Base-by-base conservation (phyloP, 2,888 invertebrate genomes). In the Cheilosia scutellata region DNA sequence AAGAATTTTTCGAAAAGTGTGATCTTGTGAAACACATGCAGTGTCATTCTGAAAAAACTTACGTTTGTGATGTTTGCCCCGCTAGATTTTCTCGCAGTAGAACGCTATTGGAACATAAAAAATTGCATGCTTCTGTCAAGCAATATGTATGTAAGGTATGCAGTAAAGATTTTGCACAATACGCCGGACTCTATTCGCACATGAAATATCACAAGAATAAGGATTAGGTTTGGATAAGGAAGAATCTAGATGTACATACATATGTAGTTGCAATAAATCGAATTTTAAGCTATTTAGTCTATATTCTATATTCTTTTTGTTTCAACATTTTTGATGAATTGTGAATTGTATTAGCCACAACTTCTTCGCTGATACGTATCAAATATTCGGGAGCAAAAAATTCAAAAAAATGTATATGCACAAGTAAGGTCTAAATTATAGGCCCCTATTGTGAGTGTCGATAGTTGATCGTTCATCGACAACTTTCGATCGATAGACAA, bases 171-270 rank as follows among this genome's bases (percentile, higher is more conserved):
- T 91, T 91, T 62, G 90, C 92, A 4, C 91, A 91, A 51, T 91
- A 91, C 16, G 90, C 91, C 0, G 91, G 91, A 0, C 87, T 91
- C 33, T 91, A 92, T 63, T 91, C 91, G 66, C 91, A 91, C 16
- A 84, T 84, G 84, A 49, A 75, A 25, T 60, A 76, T 53, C 84
- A 84, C 29, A 84, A 80, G 71, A 75, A 49, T 37, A 70, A 47
- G 16, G n/a, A 51, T 27, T 51, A 51, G 27, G 4, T 5, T 27
- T 5, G 20, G 4, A 20, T 13, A 9, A 29, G 5, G 27, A 53
- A 42, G n/a, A n/a, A n/a, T 16, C 11, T 62, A 11, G 9, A 11
- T 37, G 11, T 1, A 37, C 11, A 11, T 11, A 0, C 9, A 6
- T 6, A n/a, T n/a, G n/a, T 33, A 33, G 1, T 0, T 33, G 11